phyloP scores from a whole-genome alignment of 92 coral and sea anemone species.

The Phenganax stokvisi region DNA sequence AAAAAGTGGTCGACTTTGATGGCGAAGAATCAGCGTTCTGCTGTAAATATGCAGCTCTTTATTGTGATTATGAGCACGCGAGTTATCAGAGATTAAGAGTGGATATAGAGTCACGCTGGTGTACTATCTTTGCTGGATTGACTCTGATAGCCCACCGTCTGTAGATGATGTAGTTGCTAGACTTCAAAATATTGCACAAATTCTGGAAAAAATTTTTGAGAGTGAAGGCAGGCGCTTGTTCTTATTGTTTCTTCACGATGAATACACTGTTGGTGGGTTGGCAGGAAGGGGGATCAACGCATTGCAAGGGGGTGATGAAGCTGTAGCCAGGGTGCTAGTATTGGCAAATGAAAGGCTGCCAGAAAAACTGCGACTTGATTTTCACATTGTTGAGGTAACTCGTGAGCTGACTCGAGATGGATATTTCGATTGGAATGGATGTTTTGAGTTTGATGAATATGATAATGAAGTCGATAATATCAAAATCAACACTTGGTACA shows the following conservation, averaged over 20 bases:
- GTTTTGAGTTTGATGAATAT: conserved; percentile 11
- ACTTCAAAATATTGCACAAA: conserved; percentile 8
- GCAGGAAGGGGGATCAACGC: conserved; percentile 9
- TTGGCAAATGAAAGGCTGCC: conserved; percentile 33
- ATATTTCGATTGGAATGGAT: neutral
- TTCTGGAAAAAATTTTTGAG: neutral
- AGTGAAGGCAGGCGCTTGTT: conserved; percentile 4
- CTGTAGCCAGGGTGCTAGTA: conserved; percentile 21
- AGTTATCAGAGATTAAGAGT: conserved; percentile 39
- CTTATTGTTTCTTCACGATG: conserved; percentile 31
- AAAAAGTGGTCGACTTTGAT: conserved; percentile 25
- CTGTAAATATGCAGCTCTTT: conserved; percentile 46
- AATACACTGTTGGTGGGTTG: conserved; percentile 31
- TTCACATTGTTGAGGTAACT: conserved; percentile 19
- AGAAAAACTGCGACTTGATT: conserved; percentile 27
- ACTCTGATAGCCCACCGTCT: conserved; percentile 34
- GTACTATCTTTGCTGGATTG: conserved; percentile 46
- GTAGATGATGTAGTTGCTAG: conserved; percentile 17
- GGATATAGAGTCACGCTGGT: conserved; percentile 48
- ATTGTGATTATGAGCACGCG: conserved; percentile 49
- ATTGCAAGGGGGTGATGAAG: conserved; percentile 41
- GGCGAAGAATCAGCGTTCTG: conserved; percentile 27
- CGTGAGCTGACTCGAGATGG: conserved; percentile 25
- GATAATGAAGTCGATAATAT: conserved; percentile 28
- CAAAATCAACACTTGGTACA: conserved; percentile 11